A percentile compares a stretch with the other conserved stretches of the same genome.
phyloP scores from a whole-genome alignment of 2,888 invertebrate species.

The Eupithecia tripunctaria region DNA sequence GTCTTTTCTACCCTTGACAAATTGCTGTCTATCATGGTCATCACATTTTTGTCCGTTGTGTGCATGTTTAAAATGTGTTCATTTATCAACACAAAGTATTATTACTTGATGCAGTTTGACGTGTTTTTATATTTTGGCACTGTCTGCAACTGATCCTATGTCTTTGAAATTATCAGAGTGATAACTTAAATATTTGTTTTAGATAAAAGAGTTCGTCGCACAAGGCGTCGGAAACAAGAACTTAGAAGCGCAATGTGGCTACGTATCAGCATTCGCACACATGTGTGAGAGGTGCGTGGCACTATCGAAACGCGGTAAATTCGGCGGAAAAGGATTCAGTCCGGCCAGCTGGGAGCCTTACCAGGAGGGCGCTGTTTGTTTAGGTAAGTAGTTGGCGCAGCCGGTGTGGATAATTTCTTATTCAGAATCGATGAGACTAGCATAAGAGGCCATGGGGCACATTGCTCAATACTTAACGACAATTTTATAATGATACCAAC shows the following conservation, averaged over 20 bases:
- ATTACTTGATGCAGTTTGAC: no score
- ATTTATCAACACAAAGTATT: no score
- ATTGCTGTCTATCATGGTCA: no score
- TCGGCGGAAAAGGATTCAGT: constrained; percentile 76
- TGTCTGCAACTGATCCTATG: no score
- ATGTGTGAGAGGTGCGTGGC: constrained; percentile 88
- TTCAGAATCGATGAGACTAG: no score
- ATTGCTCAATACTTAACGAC: no score
- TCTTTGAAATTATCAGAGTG: not conserved
- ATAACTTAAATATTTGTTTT: not conserved
- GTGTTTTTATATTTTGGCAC: no score
- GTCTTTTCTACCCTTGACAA: no score
- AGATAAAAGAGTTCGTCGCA: constrained; percentile 80
- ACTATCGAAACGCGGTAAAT: constrained; percentile 70
- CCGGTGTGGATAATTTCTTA: not conserved
- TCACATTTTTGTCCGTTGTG: no score
- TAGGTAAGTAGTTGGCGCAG: constrained; percentile 73
- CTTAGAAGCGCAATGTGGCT: constrained; percentile 91
- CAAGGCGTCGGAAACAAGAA: constrained; percentile 83
- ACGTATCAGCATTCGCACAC: constrained; percentile 88
- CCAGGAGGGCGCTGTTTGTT: constrained; percentile 82
- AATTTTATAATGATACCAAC: no score
- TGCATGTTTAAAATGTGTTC: no score
- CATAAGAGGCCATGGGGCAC: no score
- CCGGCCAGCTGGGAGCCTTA: constrained; percentile 85